Conservation (phyloP, 2,888 invertebrate species). For the Pollenia amentaria region DNA sequence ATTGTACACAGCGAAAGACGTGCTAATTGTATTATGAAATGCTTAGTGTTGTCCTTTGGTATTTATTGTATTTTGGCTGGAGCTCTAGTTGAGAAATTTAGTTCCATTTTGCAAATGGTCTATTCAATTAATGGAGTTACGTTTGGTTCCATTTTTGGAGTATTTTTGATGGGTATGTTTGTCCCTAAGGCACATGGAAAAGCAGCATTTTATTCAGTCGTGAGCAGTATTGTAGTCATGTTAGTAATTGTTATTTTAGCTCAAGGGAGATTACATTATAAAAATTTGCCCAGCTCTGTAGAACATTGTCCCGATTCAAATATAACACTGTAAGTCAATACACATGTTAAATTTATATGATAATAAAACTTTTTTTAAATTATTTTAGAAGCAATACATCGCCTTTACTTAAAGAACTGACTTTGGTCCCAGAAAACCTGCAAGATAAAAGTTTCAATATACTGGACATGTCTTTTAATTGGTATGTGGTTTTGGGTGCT, state of each 20-base stretch:
- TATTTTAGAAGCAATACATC: slow-evolving; percentile 25
- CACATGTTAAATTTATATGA: not conserved
- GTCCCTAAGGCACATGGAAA: slow-evolving; percentile 87
- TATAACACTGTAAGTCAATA: slow-evolving; percentile 64
- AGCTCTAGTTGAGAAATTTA: slow-evolving; percentile 83
- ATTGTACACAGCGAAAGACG: slow-evolving; percentile 84
- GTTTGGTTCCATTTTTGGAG: slow-evolving; percentile 88
- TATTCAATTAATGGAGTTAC: slow-evolving; percentile 85
- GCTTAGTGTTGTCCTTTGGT: slow-evolving; percentile 85
- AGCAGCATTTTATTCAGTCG: slow-evolving; percentile 79
- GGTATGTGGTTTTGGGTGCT: slow-evolving; percentile 86
- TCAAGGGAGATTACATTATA: slow-evolving; percentile 79
- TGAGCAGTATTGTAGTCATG: slow-evolving; percentile 79
- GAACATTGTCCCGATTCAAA: slow-evolving; percentile 79
- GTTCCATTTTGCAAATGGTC: slow-evolving; percentile 85
- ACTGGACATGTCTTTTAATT: slow-evolving; percentile 87
- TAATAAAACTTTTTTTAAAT: not conserved
- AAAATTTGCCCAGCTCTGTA: slow-evolving; percentile 75
- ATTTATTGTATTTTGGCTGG: slow-evolving; percentile 87
- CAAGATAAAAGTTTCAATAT: slow-evolving; percentile 79
- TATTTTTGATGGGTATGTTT: slow-evolving; percentile 89
- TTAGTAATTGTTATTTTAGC: slow-evolving; percentile 78
- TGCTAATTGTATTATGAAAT: slow-evolving; percentile 85
- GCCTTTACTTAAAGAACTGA: not conserved
- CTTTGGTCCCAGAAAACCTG: not conserved